Percentiles rank a stretch among this genome's conserved stretches.
Evolutionary conservation across 37 sponge, comb jelly and placozoan genomes (phyloP).

Genomic region (Tethya wilhelma): DNA sequence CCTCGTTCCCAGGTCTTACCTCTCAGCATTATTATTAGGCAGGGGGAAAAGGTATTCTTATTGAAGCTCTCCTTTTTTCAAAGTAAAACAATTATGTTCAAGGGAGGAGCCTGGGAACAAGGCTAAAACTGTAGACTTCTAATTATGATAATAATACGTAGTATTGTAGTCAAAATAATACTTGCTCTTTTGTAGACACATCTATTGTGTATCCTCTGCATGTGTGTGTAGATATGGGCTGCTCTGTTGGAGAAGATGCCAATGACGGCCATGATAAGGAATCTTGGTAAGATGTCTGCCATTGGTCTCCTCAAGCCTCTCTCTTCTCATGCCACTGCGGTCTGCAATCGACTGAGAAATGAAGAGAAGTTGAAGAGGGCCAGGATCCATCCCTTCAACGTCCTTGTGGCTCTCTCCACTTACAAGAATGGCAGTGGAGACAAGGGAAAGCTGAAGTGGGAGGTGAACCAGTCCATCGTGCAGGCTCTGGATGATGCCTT

Average conservation of each 20-base stretch:
- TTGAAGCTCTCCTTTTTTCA: too few species aligned
- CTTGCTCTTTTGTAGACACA: background rate
- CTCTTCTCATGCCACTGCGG: constrained; percentile 27
- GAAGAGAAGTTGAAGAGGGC: constrained; percentile 47
- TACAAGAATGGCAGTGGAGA: constrained; percentile 68
- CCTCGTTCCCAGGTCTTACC: background rate
- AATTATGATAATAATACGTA: background rate
- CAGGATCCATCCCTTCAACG: constrained; percentile 76
- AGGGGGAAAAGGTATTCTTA: background rate
- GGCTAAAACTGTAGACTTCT: background rate
- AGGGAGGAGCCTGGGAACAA: too few species aligned
- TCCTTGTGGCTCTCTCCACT: constrained; percentile 75
- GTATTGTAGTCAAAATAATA: background rate
- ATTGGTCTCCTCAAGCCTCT: constrained; percentile 70
- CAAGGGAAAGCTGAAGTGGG: constrained; percentile 72
- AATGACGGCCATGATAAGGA: constrained; percentile 85
- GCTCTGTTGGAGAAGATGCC: constrained; percentile 81
- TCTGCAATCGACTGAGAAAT: constrained; percentile 51
- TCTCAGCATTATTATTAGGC: background rate
- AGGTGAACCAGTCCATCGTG: constrained; percentile 45
- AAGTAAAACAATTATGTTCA: too few species aligned
- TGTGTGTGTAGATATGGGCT: constrained; percentile 58
- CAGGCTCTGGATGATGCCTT: constrained; percentile 65
- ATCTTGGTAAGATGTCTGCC: constrained; percentile 83
- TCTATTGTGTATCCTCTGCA: background rate